Evolutionary conservation across 2,113 vertebrate genomes (phyloP).

Genomic region (Solea senegalensis): DNA sequence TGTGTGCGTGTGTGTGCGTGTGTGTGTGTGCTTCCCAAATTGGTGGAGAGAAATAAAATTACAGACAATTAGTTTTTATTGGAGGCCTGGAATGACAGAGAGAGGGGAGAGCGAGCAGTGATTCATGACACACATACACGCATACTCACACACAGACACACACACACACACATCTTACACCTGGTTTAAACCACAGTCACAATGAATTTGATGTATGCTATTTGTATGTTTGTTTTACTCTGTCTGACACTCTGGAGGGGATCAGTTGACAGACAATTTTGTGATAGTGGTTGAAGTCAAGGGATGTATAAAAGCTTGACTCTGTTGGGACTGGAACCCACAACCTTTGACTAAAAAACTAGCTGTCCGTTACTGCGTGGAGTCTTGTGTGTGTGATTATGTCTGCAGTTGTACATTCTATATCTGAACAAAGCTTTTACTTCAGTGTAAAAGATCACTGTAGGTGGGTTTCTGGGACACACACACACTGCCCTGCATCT

Average conservation of each 20-base stretch:
- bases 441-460: too few species aligned
- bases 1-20: slow-evolving; percentile 13
- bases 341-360: background rate
- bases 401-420: too few species aligned
- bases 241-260: too few species aligned
- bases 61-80: slow-evolving; percentile 26
- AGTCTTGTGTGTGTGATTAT: too few species aligned
- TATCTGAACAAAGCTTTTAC: too few species aligned
- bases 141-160: slow-evolving; percentile 34
- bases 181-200: slow-evolving; percentile 15
- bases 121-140: slow-evolving; percentile 26
- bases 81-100: slow-evolving; percentile 7
- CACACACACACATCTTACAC: slow-evolving; percentile 23
- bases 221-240: too few species aligned
- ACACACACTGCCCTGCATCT: too few species aligned
- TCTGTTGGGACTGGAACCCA: background rate
- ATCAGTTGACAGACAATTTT: background rate
- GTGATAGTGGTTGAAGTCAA: too few species aligned
- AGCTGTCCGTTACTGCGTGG: too few species aligned
- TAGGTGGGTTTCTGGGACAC: too few species aligned
- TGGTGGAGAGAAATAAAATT: slow-evolving; percentile 25
- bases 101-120: slow-evolving; percentile 1
- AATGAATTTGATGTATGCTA: background rate
- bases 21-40: slow-evolving; percentile 19
- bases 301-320: background rate